Conservation (phyloP, 1,140 invertebrate species). For the Notospermus geniculatus region DNA sequence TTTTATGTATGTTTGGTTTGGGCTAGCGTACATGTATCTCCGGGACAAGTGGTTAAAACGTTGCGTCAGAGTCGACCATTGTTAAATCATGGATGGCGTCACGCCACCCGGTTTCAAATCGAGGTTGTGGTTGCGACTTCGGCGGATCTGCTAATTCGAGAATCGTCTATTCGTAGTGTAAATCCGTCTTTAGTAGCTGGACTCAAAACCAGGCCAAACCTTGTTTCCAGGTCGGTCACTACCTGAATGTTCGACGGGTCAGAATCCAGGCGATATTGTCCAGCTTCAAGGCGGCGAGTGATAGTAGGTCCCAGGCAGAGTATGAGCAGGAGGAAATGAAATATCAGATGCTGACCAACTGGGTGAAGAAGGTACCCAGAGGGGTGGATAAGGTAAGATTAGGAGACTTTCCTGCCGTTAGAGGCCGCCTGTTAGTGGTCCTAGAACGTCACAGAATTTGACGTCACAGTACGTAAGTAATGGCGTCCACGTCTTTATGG, state of each 20-base stretch:
- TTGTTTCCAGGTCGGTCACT: conserved; percentile 30
- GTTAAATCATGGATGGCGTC: too few species aligned
- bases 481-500: too few species aligned
- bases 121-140: too few species aligned
- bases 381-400: conserved; percentile 42
- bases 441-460: not conserved
- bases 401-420: too few species aligned
- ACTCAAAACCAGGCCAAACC: conserved; percentile 17
- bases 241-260: conserved; percentile 33
- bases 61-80: too few species aligned
- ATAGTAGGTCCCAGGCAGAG: not conserved
- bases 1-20: too few species aligned
- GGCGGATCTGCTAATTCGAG: too few species aligned
- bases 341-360: conserved; percentile 47
- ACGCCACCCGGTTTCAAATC: too few species aligned
- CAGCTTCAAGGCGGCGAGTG: conserved; percentile 5
- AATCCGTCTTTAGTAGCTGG: not conserved
- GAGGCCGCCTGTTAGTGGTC: not conserved
- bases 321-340: conserved; percentile 26
- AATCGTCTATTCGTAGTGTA: too few species aligned
- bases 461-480: too few species aligned
- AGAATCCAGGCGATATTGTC: conserved; percentile 45
- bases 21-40: too few species aligned
- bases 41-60: too few species aligned
- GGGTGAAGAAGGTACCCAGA: conserved; percentile 43